Base-by-base conservation (phyloP, 23 tunicate genomes). In the Ascidia mentula region DNA sequence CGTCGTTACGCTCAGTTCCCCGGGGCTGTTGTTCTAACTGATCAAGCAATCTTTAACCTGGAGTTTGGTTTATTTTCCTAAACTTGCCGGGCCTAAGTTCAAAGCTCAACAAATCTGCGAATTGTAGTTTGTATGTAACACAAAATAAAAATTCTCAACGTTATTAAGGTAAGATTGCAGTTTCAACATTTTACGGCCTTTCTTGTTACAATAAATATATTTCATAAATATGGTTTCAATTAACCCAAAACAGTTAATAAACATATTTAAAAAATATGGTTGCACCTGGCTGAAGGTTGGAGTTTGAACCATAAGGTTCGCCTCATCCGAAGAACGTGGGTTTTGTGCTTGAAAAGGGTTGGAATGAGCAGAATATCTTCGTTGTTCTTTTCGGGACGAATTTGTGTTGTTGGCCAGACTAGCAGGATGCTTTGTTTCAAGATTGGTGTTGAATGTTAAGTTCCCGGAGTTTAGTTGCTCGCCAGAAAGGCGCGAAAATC, bases 311-410 rank as follows among this genome's bases (percentile, higher is more conserved):
- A 28, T 53, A 20, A 9, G 28, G 13, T 5, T 53, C 24, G 65
- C 7, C 28, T 53, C 65, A 20, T 53, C 65, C 12, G 65, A 53
- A 53, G 65, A 53, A 20, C 65, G 22, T 28, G 65, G 65, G 24
- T 28, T 53, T 53, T 53, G 65, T 3, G 65, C 24, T 6, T 53
- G 65, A 9, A 53, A 53, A 9, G 65, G 65, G 65, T 28, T 53
- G 65, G 65, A 53, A 70, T 70, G 74, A 30, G 38, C 37, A 30
- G 74, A 70, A 30, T 70, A 70, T 34, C 74, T 70, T 34, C 74
- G 74, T 12, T 70, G 74, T 70, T 70, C 74, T 18, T 70, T 70
- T 22, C 74, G 38, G 37, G 31, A 22, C 32, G 37, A 3, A 6
- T 70, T 33, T 34, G 38, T 33, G 1, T 35, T 33, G 38, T 33